These are phyloP conservation scores for Musca domestica DNA, from an alignment of 1,140 invertebrate species.

Conservation along the genomic window DNA sequence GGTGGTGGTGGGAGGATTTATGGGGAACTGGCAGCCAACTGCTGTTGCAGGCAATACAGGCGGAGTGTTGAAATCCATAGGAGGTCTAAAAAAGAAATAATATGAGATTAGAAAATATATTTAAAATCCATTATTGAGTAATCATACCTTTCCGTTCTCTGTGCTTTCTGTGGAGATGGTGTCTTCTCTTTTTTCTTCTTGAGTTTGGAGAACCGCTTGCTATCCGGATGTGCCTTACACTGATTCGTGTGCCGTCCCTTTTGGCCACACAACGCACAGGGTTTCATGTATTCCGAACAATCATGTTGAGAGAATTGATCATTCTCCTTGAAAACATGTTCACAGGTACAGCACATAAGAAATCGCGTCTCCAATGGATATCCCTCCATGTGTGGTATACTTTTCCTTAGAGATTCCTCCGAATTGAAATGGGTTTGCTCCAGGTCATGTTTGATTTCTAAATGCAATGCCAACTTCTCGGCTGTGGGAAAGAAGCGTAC, in stretches of 20 bases:
- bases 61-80: neutral
- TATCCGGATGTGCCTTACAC: constrained; percentile 33
- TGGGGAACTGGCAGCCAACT: neutral
- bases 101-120: neutral
- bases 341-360: constrained; percentile 75
- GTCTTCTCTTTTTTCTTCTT: constrained; percentile 23
- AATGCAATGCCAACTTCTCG: constrained; percentile 72
- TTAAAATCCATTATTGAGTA: neutral
- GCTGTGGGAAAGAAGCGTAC: constrained; percentile 74
- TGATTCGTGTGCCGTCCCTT: constrained; percentile 38
- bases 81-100: neutral
- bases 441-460: constrained; percentile 72
- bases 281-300: constrained; percentile 56
- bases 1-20: neutral
- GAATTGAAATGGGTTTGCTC: constrained; percentile 64
- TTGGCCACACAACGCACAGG: constrained; percentile 36
- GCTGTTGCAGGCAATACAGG: neutral
- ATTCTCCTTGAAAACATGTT: constrained; percentile 68
- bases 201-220: constrained; percentile 20
- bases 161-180: neutral
- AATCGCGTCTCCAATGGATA: constrained; percentile 52
- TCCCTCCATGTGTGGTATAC: constrained; percentile 28
- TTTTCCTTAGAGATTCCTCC: constrained; percentile 21
- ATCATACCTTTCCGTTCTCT: neutral
- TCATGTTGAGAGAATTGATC: constrained; percentile 71